Base-by-base conservation (phyloP, 2,797 vertebrate species). In the Apodemus agrarius region DNA sequence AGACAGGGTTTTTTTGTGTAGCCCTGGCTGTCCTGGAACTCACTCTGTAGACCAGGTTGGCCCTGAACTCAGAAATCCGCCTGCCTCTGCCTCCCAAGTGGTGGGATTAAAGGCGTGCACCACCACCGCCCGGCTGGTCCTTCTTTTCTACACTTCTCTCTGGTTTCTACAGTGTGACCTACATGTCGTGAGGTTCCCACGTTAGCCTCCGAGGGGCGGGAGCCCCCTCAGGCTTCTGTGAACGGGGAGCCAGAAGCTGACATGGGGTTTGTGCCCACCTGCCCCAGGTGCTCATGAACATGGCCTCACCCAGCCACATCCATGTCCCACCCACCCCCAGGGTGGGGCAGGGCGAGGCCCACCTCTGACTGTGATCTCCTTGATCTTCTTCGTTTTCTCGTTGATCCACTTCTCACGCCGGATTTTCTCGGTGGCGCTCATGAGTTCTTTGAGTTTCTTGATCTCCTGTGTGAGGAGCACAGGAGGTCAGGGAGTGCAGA, bases 301-400 rank as follows among this genome's bases (percentile, higher is more conserved):
- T 12, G 43, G 54, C 74, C 21, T 57, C 19, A 1, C 11, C 29
- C 19, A 31, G 22, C 84, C 63, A 37, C 46, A 78, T 22, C 43
- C 4, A 6, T 3, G 40, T 59, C 59, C 5, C 43, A 6, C 59
- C 5, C 43, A 6, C 43, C 43, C 43, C 43, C 43, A 43, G 2
- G n/a, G n/a, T n/a, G 19, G 40, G 21, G 57, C 19, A 1, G 37
- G 19, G 11, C 37, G 72, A 29, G n/a, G 46, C 85, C 0, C 94
- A 99, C 99, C 99, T 99, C 99, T 99, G 21, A 99, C 99, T 0
- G 99, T 99, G 98, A 99, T 99, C 97, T 99, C 99, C 97, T 99
- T 99, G 97, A 99, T 99, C 98, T 99, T 99, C 96, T 99, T 99
- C 78, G 99, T 99, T 97, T 99, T 99, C 98, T 99, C 99, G 2